phyloP scores from a whole-genome alignment of 2,113 vertebrate species.

The Arizona elegans region DNA sequence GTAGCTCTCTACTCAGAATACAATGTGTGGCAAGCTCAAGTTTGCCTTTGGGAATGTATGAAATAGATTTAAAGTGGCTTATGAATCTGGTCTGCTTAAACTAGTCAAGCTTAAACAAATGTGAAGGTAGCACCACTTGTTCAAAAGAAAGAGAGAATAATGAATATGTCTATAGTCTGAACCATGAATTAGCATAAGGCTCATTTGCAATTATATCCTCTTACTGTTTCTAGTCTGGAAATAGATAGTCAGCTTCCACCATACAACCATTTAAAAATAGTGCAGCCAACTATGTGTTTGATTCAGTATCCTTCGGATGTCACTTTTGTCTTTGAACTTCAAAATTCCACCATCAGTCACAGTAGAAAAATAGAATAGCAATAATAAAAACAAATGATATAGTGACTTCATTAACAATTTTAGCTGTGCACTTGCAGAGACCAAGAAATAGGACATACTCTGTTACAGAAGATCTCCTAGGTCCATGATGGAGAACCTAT shows the following conservation, averaged over 20 bases:
- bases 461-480: neutral
- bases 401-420: neutral
- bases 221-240: neutral
- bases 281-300: neutral
- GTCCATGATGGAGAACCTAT: too few relatives aligned
- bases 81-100: neutral
- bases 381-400: neutral
- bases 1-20: neutral
- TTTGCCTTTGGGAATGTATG: neutral
- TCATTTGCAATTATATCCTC: neutral
- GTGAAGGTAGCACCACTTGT: neutral
- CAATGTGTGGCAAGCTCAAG: neutral
- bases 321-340: neutral
- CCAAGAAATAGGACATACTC: neutral
- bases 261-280: rapidly evolving
- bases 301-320: neutral
- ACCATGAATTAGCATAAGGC: neutral
- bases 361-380: neutral
- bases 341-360: neutral
- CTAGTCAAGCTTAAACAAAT: neutral
- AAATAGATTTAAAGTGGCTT: neutral
- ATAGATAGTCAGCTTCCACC: neutral
- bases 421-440: neutral
- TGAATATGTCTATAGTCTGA: neutral
- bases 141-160: neutral